Evolutionary conservation across 2,113 vertebrate species (phyloP).

Genomic region (Hiodon alosoides): DNA sequence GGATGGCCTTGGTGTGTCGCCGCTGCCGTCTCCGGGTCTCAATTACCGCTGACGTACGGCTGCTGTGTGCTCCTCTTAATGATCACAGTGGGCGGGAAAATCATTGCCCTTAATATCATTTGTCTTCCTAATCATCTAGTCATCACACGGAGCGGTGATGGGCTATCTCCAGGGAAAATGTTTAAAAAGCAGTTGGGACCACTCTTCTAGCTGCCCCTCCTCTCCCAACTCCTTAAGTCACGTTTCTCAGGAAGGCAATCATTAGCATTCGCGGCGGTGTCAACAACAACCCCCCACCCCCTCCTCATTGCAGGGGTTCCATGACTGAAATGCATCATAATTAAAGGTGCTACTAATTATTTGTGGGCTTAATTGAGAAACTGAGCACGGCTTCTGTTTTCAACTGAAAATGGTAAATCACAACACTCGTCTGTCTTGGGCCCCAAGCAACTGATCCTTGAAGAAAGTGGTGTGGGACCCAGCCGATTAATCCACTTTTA

Average conservation of each 20-base stretch:
- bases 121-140: slow-evolving; percentile 86
- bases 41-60: slow-evolving; percentile 89
- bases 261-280: slow-evolving; percentile 48
- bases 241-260: slow-evolving; percentile 35
- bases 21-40: slow-evolving; percentile 77
- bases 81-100: slow-evolving; percentile 75
- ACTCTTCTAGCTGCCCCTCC: slow-evolving; percentile 43
- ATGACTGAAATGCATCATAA: slow-evolving; percentile 46
- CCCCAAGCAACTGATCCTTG: slow-evolving; percentile 44
- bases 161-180: slow-evolving; percentile 60
- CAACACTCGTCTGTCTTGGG: slow-evolving; percentile 19
- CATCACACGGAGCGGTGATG: slow-evolving; percentile 64
- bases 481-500: slow-evolving; percentile 55
- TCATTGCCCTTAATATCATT: slow-evolving; percentile 82
- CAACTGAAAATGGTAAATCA: neutral
- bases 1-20: slow-evolving; percentile 68
- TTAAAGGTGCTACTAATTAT: slow-evolving; percentile 38
- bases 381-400: slow-evolving; percentile 1
- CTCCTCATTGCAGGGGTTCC: slow-evolving; percentile 39
- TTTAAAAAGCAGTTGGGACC: slow-evolving; percentile 45
- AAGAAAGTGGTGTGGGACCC: slow-evolving; percentile 53
- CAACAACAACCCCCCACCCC: neutral
- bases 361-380: slow-evolving; percentile 8
- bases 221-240: slow-evolving; percentile 49
- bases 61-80: slow-evolving; percentile 72